Percentiles rank a stretch among this genome's conserved stretches.
Conservation (phyloP, 37 sponge, comb jelly and placozoan genomes). For the Ephydatia muelleri region DNA sequence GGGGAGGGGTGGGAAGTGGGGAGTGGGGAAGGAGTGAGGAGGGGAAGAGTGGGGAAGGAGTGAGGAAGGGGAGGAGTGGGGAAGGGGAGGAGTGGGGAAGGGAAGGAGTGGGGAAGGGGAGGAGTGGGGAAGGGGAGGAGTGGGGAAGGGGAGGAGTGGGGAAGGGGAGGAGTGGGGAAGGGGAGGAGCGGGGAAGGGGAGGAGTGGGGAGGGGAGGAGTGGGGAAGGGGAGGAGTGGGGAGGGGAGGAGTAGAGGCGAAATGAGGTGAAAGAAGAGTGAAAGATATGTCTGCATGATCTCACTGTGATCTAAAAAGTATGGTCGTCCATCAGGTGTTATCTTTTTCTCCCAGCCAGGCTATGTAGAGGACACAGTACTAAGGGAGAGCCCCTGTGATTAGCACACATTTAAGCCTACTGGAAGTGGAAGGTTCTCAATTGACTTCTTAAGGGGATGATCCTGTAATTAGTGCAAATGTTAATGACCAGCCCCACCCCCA, state of each 20-base stretch:
- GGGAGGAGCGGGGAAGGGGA: neutral
- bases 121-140: neutral
- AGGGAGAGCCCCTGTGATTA: neutral
- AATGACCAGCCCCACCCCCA: neutral
- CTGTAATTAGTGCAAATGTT: neutral
- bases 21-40: neutral
- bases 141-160: neutral
- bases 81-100: neutral
- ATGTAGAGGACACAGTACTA: slow-evolving; percentile 2
- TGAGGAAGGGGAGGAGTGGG: neutral
- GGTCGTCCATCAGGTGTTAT: slow-evolving; percentile 64
- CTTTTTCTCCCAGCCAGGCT: slow-evolving; percentile 94
- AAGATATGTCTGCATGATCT: neutral
- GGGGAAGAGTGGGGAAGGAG: neutral
- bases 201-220: neutral
- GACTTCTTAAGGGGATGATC: neutral
- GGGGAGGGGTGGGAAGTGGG: neutral
- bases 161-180: neutral
- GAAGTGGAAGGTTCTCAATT: neutral
- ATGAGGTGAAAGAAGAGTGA: neutral
- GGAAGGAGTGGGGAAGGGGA: neutral
- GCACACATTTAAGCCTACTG: neutral
- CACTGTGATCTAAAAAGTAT: slow-evolving; percentile 95
- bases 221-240: neutral
- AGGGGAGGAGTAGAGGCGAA: no score